These are phyloP conservation scores for Coelinius sp. DNA, from an alignment of 2,888 invertebrate species.

Conservation along the genomic window DNA sequence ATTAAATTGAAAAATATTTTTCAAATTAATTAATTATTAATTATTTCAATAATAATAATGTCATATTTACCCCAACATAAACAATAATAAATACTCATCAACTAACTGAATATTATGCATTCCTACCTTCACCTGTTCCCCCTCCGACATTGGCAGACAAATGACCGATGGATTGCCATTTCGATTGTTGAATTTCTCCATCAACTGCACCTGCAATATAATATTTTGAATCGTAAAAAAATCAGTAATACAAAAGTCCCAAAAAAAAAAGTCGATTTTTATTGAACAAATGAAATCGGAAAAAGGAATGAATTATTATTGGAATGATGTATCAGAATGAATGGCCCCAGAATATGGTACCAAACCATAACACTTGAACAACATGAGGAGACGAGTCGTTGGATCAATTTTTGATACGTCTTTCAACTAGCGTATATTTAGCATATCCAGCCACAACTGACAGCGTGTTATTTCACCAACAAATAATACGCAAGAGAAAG, in stretches of 20 bases:
- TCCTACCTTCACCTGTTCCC: not conserved
- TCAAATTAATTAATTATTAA: not conserved
- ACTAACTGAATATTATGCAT: not conserved
- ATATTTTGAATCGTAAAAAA: not conserved
- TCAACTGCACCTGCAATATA: constrained; percentile 1
- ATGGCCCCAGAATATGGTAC: constrained; percentile 12
- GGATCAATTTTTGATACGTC: constrained; percentile 55
- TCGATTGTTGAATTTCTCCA: not conserved
- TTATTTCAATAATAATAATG: too few relatives aligned
- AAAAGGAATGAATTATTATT: constrained; percentile 33
- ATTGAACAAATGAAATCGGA: constrained; percentile 27
- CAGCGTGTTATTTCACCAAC: constrained; percentile 68
- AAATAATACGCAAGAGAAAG: constrained; percentile 58
- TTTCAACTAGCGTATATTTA: constrained; percentile 61
- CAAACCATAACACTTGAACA: constrained; percentile 53
- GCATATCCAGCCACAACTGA: constrained; percentile 64
- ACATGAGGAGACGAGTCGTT: constrained; percentile 22
- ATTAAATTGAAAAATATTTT: not conserved
- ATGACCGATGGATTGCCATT: constrained; percentile 14
- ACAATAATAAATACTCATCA: not conserved
- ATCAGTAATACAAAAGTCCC: too few relatives aligned
- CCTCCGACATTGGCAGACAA: not conserved
- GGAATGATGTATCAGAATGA: not conserved
- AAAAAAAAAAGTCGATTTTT: not conserved
- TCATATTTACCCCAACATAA: not conserved